A percentile compares a stretch with the other conserved stretches of the same genome.
phyloP scores from a whole-genome alignment of 2,113 vertebrate genomes.

The Gymnogyps californianus region DNA sequence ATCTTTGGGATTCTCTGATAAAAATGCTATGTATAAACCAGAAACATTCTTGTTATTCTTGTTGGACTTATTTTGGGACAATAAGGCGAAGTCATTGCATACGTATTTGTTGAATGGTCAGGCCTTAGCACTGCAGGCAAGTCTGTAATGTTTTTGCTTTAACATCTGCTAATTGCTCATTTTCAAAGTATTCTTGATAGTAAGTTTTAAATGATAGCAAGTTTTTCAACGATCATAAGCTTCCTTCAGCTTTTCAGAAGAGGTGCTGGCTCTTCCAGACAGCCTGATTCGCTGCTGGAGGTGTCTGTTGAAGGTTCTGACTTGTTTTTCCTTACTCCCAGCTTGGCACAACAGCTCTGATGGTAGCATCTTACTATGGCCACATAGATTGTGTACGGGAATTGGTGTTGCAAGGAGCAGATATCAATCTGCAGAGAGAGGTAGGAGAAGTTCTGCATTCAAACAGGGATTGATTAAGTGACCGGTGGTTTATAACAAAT shows the following conservation, averaged over 20 bases:
- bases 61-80: neutral
- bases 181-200: neutral
- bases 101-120: neutral
- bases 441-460: conserved; percentile 67
- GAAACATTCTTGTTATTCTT: neutral
- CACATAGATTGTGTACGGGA: conserved; percentile 87
- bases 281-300: neutral
- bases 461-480: neutral
- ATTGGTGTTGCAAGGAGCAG: conserved; percentile 92
- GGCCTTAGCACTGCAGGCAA: neutral
- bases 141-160: neutral
- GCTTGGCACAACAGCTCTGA: conserved; percentile 92
- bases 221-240: neutral
- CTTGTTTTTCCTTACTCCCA: conserved; percentile 68
- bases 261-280: neutral
- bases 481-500: neutral
- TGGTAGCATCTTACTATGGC: conserved; percentile 92
- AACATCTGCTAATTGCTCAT: neutral
- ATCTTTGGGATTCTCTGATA: neutral
- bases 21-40: neutral
- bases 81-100: neutral
- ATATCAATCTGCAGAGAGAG: conserved; percentile 97
- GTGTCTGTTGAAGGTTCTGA: conserved; percentile 7
- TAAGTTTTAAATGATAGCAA: neutral
- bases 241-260: neutral